A percentile compares a stretch with the other conserved stretches of the same genome.
Evolutionary conservation across 2,888 invertebrate species (phyloP).

Genomic region (Orgyia antiqua): DNA sequence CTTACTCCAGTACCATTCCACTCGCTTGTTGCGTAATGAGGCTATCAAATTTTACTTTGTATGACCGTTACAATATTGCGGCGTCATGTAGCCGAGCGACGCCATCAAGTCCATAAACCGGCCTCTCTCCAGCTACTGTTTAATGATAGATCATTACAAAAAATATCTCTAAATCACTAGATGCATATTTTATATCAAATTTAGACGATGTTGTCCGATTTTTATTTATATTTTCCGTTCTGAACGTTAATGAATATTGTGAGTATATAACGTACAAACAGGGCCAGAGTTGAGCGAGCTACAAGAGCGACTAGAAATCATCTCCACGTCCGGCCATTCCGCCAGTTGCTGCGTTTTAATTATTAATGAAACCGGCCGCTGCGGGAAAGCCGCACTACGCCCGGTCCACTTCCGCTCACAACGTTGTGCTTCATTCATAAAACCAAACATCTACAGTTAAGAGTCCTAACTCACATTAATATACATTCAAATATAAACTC

Average conservation of each 20-base stretch:
- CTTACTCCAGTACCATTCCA: slow-evolving; percentile 43
- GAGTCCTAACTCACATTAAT: slow-evolving; percentile 31
- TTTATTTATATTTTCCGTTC: slow-evolving; percentile 32
- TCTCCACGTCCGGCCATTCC: slow-evolving; percentile 73
- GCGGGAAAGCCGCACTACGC: slow-evolving; percentile 75
- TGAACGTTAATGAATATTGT: slow-evolving; percentile 23
- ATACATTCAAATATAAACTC: slow-evolving; percentile 36
- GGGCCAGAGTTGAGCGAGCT: slow-evolving; percentile 44
- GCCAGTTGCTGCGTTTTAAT: slow-evolving; percentile 71
- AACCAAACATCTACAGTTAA: slow-evolving; percentile 35
- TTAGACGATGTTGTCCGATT: slow-evolving; percentile 20
- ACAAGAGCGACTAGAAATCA: slow-evolving; percentile 68
- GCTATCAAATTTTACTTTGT: slow-evolving; percentile 65
- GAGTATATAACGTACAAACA: slow-evolving; percentile 22
- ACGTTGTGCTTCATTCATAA: slow-evolving; percentile 77
- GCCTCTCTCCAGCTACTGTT: slow-evolving; percentile 52
- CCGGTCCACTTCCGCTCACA: slow-evolving; percentile 73
- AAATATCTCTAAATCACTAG: slow-evolving; percentile 28
- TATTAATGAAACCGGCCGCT: slow-evolving; percentile 75
- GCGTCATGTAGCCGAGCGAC: slow-evolving; percentile 44
- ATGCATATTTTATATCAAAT: slow-evolving; percentile 26
- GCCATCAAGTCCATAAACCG: slow-evolving; percentile 25
- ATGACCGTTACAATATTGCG: slow-evolving; percentile 61
- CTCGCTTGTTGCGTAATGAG: slow-evolving; percentile 63
- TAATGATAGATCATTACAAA: slow-evolving; percentile 48